These are phyloP conservation scores for Tenthredo amoena DNA, from an alignment of 2,888 invertebrate genomes.

Conservation along the genomic window DNA sequence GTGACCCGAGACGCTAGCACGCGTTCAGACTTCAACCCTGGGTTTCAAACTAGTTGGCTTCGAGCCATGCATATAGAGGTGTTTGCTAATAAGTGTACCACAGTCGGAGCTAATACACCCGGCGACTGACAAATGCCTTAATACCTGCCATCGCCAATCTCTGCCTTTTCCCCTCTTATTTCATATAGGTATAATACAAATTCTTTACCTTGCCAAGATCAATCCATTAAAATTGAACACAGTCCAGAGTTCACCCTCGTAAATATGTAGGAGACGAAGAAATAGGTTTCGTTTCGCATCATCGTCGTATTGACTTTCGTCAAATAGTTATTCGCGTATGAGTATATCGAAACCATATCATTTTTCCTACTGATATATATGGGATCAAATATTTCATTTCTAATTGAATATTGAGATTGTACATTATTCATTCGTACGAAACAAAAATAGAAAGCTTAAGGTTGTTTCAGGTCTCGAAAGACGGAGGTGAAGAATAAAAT, in stretches of 20 bases:
- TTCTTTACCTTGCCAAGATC: not conserved
- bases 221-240: constrained; percentile 11
- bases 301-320: not conserved
- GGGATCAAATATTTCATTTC: not conserved
- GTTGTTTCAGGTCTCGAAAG: not conserved
- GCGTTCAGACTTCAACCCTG: constrained; percentile 55
- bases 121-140: constrained; percentile 74
- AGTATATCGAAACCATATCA: not conserved
- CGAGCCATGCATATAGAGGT: constrained; percentile 74
- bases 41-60: constrained; percentile 75
- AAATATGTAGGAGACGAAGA: not conserved
- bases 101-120: constrained; percentile 68
- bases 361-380: not conserved
- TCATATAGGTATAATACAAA: constrained; percentile 29
- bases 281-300: not conserved
- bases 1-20: constrained; percentile 56
- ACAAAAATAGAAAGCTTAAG: not conserved
- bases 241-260: not conserved
- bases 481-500: constrained; percentile 23
- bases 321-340: not conserved
- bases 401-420: not conserved
- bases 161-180: constrained; percentile 48
- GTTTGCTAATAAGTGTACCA: constrained; percentile 69
- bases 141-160: constrained; percentile 74
- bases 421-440: not conserved